Evolutionary conservation across 37 sponge, comb jelly and placozoan genomes (phyloP).

Genomic region (Chondrosia reniformis): DNA sequence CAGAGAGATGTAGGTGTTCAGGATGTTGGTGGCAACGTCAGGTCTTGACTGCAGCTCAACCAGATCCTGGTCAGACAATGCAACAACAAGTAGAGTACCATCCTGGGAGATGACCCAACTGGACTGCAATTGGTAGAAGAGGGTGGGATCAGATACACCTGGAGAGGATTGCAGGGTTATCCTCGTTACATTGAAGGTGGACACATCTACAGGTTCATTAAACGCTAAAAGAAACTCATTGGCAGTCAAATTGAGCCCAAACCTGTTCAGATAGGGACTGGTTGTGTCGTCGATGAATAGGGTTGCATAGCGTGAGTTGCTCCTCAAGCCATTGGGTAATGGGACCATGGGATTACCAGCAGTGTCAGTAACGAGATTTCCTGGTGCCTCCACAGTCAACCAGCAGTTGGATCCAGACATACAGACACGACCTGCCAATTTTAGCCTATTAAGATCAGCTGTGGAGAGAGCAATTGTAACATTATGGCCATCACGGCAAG

Average conservation of each 20-base stretch:
- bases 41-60: slow-evolving; percentile 65
- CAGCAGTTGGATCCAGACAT: slow-evolving; percentile 71
- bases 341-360: slow-evolving; percentile 51
- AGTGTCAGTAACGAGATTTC: slow-evolving; percentile 67
- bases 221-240: slow-evolving; percentile 57
- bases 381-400: slow-evolving; percentile 54
- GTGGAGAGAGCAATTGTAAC: slow-evolving; percentile 50
- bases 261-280: slow-evolving; percentile 49
- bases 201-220: slow-evolving; percentile 69
- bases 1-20: slow-evolving; percentile 58
- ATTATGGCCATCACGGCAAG: slow-evolving; percentile 44
- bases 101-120: neutral
- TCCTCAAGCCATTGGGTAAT: slow-evolving; percentile 41
- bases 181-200: slow-evolving; percentile 54
- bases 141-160: slow-evolving; percentile 13
- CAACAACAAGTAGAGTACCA: slow-evolving; percentile 21
- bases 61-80: slow-evolving; percentile 50
- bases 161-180: slow-evolving; percentile 47
- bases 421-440: slow-evolving; percentile 57
- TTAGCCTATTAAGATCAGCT: slow-evolving; percentile 62
- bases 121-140: slow-evolving; percentile 33
- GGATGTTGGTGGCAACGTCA: slow-evolving; percentile 31
- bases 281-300: slow-evolving; percentile 61
- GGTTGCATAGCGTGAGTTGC: slow-evolving; percentile 3
- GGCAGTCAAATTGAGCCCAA: slow-evolving; percentile 60